These are phyloP conservation scores for Lacerta viridis DNA, from an alignment of 2,797 vertebrate genomes.

Conservation along the genomic window DNA sequence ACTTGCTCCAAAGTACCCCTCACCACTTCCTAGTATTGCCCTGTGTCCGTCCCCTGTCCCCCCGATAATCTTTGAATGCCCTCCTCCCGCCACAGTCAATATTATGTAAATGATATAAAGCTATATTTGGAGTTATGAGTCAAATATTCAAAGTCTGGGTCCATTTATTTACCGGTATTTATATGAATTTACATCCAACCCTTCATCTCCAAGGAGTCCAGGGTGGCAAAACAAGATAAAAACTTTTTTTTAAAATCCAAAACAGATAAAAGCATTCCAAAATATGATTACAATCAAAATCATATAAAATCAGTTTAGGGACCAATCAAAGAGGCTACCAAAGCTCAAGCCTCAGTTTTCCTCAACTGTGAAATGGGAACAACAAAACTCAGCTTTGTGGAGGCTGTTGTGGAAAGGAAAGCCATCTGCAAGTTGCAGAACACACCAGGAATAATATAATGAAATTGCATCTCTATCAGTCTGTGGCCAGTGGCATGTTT, in stretches of 20 bases:
- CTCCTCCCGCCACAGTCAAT: neutral
- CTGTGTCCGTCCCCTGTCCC: no score
- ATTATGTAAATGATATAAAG: neutral
- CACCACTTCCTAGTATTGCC: neutral
- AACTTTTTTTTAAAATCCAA: no score
- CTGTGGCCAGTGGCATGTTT: neutral
- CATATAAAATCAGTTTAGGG: neutral
- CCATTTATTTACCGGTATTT: no score
- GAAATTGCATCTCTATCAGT: neutral
- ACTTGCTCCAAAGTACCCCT: neutral
- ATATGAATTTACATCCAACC: no score
- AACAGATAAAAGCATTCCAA: no score
- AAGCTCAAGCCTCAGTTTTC: constrained; percentile 1
- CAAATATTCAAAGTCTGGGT: neutral
- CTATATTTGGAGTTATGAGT: neutral
- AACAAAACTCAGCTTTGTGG: neutral
- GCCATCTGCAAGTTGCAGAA: neutral
- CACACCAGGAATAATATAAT: neutral
- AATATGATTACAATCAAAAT: no score
- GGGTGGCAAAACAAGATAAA: no score
- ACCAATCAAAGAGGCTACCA: neutral
- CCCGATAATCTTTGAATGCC: neutral
- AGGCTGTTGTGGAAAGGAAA: neutral
- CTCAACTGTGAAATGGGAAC: constrained; percentile 7
- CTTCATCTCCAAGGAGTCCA: no score